A percentile compares a stretch with the other conserved stretches of the same genome.
These are phyloP conservation scores for Phortica variegata DNA, from an alignment of 1,140 invertebrate species.

Conservation along the genomic window DNA sequence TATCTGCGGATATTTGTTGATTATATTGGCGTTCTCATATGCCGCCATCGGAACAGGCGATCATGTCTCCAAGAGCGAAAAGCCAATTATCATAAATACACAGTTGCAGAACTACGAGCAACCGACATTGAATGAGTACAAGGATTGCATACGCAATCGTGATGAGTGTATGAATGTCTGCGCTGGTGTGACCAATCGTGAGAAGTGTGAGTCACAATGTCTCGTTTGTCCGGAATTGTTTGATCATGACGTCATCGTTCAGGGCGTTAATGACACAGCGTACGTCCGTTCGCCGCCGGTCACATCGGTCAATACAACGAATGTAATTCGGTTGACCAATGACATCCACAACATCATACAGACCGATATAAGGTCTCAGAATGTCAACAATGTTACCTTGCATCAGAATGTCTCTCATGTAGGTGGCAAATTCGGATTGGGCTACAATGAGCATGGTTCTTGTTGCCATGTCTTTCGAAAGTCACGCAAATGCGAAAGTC, in stretches of 20 bases:
- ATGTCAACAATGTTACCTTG: conserved; percentile 32
- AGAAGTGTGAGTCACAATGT: conserved; percentile 23
- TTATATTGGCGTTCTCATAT: too few species aligned
- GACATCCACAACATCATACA: conserved; percentile 44
- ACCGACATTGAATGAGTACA: conserved; percentile 36
- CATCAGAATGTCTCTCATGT: conserved; percentile 40
- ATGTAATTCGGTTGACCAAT: conserved; percentile 43
- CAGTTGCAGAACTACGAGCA: conserved; percentile 40
- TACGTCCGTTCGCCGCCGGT: conserved; percentile 10
- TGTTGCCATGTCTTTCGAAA: conserved; percentile 37
- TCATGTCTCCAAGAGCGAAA: conserved; percentile 5
- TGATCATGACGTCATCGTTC: conserved; percentile 37
- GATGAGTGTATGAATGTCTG: conserved; percentile 20
- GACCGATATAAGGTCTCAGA: conserved; percentile 26
- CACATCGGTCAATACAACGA: conserved; percentile 34
- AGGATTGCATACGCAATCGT: conserved; percentile 33
- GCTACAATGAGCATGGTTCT: conserved; percentile 37
- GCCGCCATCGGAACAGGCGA: too few species aligned
- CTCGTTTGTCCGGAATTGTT: conserved; percentile 36
- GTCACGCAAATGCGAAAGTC: conserved; percentile 19
- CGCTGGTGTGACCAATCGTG: not conserved
- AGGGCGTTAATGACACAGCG: conserved; percentile 43
- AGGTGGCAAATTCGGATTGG: conserved; percentile 42
- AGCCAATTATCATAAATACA: conserved; percentile 36
- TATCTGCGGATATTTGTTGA: too few species aligned